Base-by-base conservation (phyloP, 2,888 invertebrate genomes). In the Liposcelis brunnea region DNA sequence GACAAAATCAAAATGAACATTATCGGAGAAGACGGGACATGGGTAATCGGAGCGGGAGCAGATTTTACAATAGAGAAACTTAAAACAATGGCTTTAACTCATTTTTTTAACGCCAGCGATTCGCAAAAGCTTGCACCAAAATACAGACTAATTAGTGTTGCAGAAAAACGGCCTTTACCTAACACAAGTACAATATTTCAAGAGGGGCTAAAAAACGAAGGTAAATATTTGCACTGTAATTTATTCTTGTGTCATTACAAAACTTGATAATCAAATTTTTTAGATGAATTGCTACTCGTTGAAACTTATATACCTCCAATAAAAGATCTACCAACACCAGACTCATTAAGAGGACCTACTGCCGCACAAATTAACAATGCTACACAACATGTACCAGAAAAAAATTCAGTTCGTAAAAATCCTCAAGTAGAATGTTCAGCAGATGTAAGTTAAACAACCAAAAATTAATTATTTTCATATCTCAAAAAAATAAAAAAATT, bases 271-370 rank as follows among this genome's bases (percentile, higher is more conserved):
- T 6, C 4, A 6, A 26, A 4, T 26, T 32, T 15, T 44, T 21
- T 15, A 47, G 47, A 47, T 33, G 47, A 47, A 42, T n/a, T 47
- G n/a, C n/a, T 47, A 14, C 42, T 47, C 11, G 42, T 45, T n/a
- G 42, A 34, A 15, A 14, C 12, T 8, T 26, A 14, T 16, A 31
- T 42, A 15, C 15, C 37, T 5, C 34, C 37, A 16, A 21, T 21
- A 1, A 44, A 47, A 15, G 35, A 44, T 4, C 8, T 26, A 26
- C 26, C 26, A 35, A 45, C 42, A 11, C 10, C 36, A 34, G 58
- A 60, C 16, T 53, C 54, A 34, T 55, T 68, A 14, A 60, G 61
- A 44, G 63, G 69, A 4, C 71, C 72, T n/a, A 65, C 60, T 4
- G 55, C 64, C 45, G 62, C 62, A 21, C 62, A 67, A 33, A 66